These are phyloP conservation scores for Stegodyphus dumicola DNA, from an alignment of 1,140 invertebrate genomes.

Conservation along the genomic window DNA sequence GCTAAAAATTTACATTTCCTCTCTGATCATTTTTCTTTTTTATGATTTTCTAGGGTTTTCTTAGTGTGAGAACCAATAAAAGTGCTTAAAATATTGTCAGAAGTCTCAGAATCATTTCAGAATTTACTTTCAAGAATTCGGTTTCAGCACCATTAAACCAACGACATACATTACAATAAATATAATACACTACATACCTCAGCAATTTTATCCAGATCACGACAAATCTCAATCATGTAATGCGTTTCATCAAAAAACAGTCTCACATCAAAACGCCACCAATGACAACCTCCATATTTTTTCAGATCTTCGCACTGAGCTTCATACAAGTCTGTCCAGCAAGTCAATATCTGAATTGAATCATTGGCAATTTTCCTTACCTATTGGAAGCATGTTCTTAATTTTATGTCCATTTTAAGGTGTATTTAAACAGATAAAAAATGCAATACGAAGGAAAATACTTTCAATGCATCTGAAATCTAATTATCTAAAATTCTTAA, in stretches of 20 bases:
- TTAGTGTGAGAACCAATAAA: no score
- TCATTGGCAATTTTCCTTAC: constrained; percentile 6
- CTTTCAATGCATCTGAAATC: no score
- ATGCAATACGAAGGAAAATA: no score
- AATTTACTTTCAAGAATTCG: not conserved
- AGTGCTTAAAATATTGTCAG: no score
- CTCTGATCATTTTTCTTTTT: no score
- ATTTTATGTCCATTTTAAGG: no score
- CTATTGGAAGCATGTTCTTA: not conserved
- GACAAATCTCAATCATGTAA: constrained; percentile 23
- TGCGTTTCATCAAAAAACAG: constrained; percentile 35
- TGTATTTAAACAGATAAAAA: no score
- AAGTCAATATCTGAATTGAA: constrained; percentile 25
- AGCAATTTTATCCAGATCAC: constrained; percentile 9
- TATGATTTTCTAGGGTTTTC: no score
- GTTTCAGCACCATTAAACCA: not conserved
- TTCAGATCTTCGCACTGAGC: constrained; percentile 26
- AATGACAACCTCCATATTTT: constrained; percentile 12
- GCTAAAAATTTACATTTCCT: no score
- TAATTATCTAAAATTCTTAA: no score
- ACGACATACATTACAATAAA: no score
- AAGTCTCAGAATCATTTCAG: no score
- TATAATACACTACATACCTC: not conserved
- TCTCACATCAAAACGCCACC: constrained; percentile 42
- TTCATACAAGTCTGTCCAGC: constrained; percentile 39